Conservation (phyloP, 2,797 vertebrate genomes). For the Syngnathus rostellatus region DNA sequence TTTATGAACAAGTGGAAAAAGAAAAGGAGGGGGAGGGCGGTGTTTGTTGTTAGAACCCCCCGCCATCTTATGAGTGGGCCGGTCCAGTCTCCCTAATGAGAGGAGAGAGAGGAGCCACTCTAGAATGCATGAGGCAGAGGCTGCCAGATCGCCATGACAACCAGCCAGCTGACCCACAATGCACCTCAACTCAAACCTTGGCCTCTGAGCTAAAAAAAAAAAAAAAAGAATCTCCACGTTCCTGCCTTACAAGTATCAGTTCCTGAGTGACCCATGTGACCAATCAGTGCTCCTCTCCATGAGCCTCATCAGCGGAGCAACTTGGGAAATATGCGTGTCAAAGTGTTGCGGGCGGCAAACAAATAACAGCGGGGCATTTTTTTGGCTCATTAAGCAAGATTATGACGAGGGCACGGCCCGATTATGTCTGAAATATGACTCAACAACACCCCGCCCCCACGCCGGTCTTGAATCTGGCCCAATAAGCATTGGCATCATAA, state of each 20-base stretch:
- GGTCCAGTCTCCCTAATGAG: constrained; percentile 70
- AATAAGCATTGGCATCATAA: background rate
- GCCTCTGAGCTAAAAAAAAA: constrained; percentile 16
- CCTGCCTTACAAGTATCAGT: constrained; percentile 31
- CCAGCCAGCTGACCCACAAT: constrained; percentile 71
- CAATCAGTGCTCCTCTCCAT: constrained; percentile 15
- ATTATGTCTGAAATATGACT: constrained; percentile 65
- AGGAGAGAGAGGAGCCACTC: constrained; percentile 54
- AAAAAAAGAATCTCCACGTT: constrained; percentile 25
- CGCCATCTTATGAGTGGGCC: constrained; percentile 26
- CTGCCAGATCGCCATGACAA: constrained; percentile 74
- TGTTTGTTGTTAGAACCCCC: constrained; percentile 36
- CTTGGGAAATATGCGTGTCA: constrained; percentile 11
- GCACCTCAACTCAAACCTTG: constrained; percentile 58
- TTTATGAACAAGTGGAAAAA: constrained; percentile 40
- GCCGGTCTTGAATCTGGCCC: background rate
- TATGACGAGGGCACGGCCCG: constrained; percentile 47
- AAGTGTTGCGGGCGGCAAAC: constrained; percentile 11
- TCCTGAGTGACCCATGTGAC: constrained; percentile 13
- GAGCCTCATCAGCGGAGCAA: constrained; percentile 7
- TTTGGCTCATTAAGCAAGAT: constrained; percentile 43
- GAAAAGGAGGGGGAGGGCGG: constrained; percentile 21
- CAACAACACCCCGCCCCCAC: constrained; percentile 38
- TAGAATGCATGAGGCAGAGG: constrained; percentile 48
- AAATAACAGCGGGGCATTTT: constrained; percentile 22